Evolutionary conservation across 2,888 invertebrate species (phyloP).

Genomic region (Catocala nupta): DNA sequence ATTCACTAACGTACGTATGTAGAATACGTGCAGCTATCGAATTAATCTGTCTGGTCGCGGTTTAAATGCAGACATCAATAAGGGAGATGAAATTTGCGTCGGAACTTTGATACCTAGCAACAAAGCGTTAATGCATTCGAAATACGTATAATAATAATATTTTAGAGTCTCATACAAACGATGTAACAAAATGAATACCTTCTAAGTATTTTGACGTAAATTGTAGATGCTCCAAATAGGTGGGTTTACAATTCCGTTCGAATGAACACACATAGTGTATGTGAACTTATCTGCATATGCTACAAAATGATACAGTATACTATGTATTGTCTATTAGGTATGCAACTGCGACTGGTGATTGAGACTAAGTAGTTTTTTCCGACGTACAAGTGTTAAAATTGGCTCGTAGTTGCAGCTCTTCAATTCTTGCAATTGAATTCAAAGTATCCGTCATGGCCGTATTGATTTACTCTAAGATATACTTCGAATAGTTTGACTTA

Average conservation of each 20-base stretch:
- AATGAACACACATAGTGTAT: slow-evolving; percentile 54
- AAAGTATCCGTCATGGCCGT: slow-evolving; percentile 4
- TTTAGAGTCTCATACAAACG: too few relatives aligned
- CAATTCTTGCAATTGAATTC: slow-evolving; percentile 5
- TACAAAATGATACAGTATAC: slow-evolving; percentile 26
- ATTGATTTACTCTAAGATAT: slow-evolving; percentile 6
- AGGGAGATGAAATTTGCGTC: slow-evolving; percentile 15
- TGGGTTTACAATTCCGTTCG: slow-evolving; percentile 74
- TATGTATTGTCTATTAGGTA: slow-evolving; percentile 7
- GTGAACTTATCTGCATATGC: slow-evolving; percentile 67
- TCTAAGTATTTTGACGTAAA: slow-evolving; percentile 31
- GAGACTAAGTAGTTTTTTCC: slow-evolving; percentile 10
- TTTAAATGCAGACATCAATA: slow-evolving; percentile 24
- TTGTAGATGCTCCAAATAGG: slow-evolving; percentile 64
- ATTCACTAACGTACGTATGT: slow-evolving; percentile 14
- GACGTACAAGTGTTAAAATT: slow-evolving; percentile 4
- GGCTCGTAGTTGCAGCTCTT: background rate
- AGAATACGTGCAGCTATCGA: slow-evolving; percentile 3
- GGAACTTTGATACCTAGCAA: too few relatives aligned
- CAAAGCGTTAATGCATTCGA: too few relatives aligned
- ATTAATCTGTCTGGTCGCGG: slow-evolving; percentile 22
- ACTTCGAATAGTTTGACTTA: too few relatives aligned
- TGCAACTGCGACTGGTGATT: slow-evolving; percentile 7
- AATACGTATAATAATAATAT: too few relatives aligned
- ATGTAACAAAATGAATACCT: too few relatives aligned